Base-by-base conservation (phyloP, 2,888 invertebrate species). In the Drosophila algonquin region DNA sequence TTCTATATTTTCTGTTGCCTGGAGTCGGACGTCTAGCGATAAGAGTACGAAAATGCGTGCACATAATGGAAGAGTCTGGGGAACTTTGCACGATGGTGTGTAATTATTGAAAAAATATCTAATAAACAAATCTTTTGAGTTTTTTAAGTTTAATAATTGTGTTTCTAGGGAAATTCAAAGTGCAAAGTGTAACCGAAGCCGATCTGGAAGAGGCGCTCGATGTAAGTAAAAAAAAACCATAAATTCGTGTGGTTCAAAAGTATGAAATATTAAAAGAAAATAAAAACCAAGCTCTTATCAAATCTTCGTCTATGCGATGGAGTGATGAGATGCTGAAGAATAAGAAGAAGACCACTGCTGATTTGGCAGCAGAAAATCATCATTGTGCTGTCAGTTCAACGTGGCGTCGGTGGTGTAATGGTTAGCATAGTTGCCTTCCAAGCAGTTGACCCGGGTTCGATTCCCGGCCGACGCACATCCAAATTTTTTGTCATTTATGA, bases 171-270 rank as follows among this genome's bases (percentile, higher is more conserved):
- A 93, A 93, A 81, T 94, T 94, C 83, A 94, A 93, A 81, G 93
- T 95, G 80, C 93, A 93, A 78, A 93, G 93, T 40, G 79, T 95
- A 73, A 93, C 95, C 24, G 90, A 93, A 55, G 93, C 93, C 35
- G 94, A 94, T 4, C 90, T 95, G 67, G 92, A 94, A 30, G 94
- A 94, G 63, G 94, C 94, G 47, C 90, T 95, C 60, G 89, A 93
- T 87, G 94, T 94, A 84, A 94, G 93, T 92, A 60, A n/a, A 4
- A 35, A 46, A 24, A 30, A 21, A 3, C 6, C 12, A n/a, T 55
- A 27, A 10, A 40, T 24, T 48, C n/a, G 30, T 35, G 4, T 35
- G 0, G 35, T 1, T 12, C 35, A 35, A 35, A 14, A 4, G 40
- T 40, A 10, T 21, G 3, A 21, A 44, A 18, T 30, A 16, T 27